Percentiles rank a stretch among this genome's conserved stretches.
phyloP scores from a whole-genome alignment of 1,140 invertebrate genomes.

The Samia ricini region DNA sequence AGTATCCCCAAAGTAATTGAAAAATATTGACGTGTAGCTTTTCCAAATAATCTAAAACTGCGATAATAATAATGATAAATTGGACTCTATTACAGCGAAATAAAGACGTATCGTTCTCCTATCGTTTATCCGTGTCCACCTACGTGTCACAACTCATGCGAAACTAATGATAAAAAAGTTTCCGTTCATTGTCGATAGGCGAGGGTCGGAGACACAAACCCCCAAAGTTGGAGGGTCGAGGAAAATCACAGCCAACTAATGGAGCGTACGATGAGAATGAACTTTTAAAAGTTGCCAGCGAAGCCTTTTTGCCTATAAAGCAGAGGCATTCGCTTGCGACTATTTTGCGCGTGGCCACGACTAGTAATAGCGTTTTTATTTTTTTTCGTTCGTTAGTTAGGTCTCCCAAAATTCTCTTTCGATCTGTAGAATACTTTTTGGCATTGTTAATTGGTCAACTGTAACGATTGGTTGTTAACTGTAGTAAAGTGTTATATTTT shows the following conservation, averaged over 20 bases:
- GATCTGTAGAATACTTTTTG: background rate
- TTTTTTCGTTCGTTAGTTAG: background rate
- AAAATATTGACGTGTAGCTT: background rate
- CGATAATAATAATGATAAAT: background rate
- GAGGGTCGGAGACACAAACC: constrained; percentile 19
- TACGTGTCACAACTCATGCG: constrained; percentile 8
- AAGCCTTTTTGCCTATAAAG: constrained; percentile 18
- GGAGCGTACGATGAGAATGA: constrained; percentile 46
- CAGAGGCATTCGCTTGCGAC: background rate
- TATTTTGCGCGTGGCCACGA: background rate
- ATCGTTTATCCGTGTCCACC: constrained; percentile 8
- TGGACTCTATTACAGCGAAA: background rate
- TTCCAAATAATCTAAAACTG: background rate
- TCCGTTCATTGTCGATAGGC: constrained; percentile 37
- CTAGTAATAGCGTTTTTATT: background rate
- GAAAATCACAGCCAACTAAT: constrained; percentile 52
- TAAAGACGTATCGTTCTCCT: background rate
- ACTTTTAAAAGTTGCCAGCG: constrained; percentile 48
- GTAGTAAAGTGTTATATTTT: no score
- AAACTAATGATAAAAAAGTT: constrained; percentile 16
- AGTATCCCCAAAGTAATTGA: background rate
- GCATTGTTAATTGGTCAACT: background rate
- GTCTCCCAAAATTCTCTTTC: background rate
- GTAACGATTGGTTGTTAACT: background rate
- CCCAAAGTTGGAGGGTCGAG: constrained; percentile 35